These are phyloP conservation scores for Xestobium rufovillosum DNA, from an alignment of 2,888 invertebrate genomes.

Conservation along the genomic window DNA sequence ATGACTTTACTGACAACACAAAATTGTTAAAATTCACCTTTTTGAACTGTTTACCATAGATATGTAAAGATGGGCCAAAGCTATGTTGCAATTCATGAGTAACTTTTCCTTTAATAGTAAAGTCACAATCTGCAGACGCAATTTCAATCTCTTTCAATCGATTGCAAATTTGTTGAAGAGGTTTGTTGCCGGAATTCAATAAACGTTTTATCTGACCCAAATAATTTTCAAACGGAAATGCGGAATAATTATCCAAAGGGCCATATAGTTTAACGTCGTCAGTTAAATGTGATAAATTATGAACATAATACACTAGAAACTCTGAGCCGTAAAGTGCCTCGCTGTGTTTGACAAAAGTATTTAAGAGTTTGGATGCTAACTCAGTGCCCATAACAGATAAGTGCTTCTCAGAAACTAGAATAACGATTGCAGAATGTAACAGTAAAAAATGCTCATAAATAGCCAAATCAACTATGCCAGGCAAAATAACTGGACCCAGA, in stretches of 20 bases:
- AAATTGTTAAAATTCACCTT: slow-evolving; percentile 9
- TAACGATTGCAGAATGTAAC: slow-evolving; percentile 10
- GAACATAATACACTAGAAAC: slow-evolving; percentile 11
- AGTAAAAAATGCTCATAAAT: slow-evolving; percentile 13
- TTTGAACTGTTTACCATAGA: slow-evolving; percentile 11
- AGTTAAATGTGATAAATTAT: slow-evolving; percentile 11
- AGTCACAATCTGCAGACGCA: not conserved
- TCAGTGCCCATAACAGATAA: slow-evolving; percentile 5
- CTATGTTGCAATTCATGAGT: slow-evolving; percentile 5
- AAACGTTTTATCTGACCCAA: slow-evolving; percentile 12
- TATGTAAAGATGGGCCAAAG: slow-evolving; percentile 5
- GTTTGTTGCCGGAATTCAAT: slow-evolving; percentile 9
- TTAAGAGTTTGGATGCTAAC: slow-evolving; percentile 10
- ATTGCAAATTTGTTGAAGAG: slow-evolving; percentile 7
- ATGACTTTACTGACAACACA: slow-evolving; percentile 6
- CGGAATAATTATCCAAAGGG: slow-evolving; percentile 11
- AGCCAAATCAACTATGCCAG: slow-evolving; percentile 4
- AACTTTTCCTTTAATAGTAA: too few relatives aligned
- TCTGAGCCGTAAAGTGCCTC: slow-evolving; percentile 12
- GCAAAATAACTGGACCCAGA: slow-evolving; percentile 9
- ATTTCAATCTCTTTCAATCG: slow-evolving; percentile 4
- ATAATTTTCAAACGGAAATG: slow-evolving; percentile 13
- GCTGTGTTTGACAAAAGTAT: slow-evolving; percentile 10
- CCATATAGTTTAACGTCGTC: slow-evolving; percentile 11
- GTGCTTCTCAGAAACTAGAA: slow-evolving; percentile 5